phyloP scores from a whole-genome alignment of 2,888 invertebrate species.

The Pomacea canaliculata region DNA sequence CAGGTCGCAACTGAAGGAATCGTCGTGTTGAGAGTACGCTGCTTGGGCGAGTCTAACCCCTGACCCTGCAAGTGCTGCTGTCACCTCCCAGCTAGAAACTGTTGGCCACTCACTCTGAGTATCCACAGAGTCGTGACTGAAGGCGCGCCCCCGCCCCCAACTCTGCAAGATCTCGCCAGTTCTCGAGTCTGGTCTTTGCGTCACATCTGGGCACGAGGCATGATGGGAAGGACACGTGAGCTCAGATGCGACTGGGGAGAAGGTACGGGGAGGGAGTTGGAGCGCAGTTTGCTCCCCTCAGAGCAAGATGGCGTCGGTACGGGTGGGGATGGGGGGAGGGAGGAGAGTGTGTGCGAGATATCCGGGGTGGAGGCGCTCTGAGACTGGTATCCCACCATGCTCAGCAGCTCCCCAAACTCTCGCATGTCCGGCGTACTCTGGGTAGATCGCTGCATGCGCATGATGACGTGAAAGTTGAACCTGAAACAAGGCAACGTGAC shows the following conservation, averaged over 20 bases:
- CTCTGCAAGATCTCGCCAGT: too few relatives aligned
- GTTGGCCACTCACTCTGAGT: neutral
- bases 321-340: conserved; percentile 1
- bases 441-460: conserved; percentile 27
- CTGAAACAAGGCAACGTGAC: neutral
- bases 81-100: too few relatives aligned
- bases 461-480: conserved; percentile 36
- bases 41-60: too few relatives aligned
- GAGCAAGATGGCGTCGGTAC: neutral
- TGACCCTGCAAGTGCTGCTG: too few relatives aligned
- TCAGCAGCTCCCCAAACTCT: conserved; percentile 30
- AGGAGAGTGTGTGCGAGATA: conserved; percentile 15
- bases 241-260: neutral
- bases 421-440: conserved; percentile 26
- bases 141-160: conserved; percentile 2
- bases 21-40: too few relatives aligned
- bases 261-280: neutral
- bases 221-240: neutral
- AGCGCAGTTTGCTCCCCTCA: too few relatives aligned
- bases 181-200: too few relatives aligned
- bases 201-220: neutral
- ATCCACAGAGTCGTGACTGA: conserved; percentile 19
- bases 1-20: too few relatives aligned
- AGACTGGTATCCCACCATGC: conserved; percentile 15
- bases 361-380: conserved; percentile 1